These are phyloP conservation scores for Enhydra lutris DNA, from an alignment of 2,113 vertebrate species.

Conservation along the genomic window DNA sequence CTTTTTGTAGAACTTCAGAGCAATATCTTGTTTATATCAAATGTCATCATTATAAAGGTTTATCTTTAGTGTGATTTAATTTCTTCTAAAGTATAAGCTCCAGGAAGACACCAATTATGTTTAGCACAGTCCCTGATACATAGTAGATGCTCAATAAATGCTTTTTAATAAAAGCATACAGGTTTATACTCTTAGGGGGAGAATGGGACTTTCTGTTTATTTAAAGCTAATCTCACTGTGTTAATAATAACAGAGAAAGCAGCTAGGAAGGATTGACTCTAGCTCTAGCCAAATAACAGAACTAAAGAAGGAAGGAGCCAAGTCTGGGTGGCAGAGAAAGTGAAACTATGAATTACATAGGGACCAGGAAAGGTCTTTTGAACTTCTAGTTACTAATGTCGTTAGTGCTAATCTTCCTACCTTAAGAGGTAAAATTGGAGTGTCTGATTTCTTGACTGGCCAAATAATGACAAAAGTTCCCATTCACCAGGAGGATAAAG, in stretches of 20 bases:
- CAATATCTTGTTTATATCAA: neutral
- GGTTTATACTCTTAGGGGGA: neutral
- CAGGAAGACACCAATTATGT: neutral
- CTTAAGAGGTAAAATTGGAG: neutral
- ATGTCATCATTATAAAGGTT: constrained; percentile 7
- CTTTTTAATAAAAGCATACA: neutral
- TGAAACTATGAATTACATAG: neutral
- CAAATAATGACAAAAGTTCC: neutral
- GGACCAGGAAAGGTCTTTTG: neutral
- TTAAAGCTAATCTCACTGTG: neutral
- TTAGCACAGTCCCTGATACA: neutral
- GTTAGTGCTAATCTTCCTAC: neutral
- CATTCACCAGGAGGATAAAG: neutral
- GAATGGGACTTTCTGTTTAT: neutral
- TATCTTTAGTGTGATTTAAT: neutral
- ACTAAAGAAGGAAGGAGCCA: neutral
- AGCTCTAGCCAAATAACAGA: neutral
- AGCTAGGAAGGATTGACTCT: neutral
- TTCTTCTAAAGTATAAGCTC: neutral
- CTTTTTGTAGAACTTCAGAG: neutral
- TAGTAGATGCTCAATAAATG: neutral
- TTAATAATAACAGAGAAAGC: neutral
- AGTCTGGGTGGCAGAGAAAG: neutral
- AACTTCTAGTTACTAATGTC: neutral
- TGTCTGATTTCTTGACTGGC: neutral